A percentile compares a stretch with the other conserved stretches of the same genome.
Conservation (phyloP, 1,140 invertebrate genomes). For the Akabosia matsudoensis region DNA sequence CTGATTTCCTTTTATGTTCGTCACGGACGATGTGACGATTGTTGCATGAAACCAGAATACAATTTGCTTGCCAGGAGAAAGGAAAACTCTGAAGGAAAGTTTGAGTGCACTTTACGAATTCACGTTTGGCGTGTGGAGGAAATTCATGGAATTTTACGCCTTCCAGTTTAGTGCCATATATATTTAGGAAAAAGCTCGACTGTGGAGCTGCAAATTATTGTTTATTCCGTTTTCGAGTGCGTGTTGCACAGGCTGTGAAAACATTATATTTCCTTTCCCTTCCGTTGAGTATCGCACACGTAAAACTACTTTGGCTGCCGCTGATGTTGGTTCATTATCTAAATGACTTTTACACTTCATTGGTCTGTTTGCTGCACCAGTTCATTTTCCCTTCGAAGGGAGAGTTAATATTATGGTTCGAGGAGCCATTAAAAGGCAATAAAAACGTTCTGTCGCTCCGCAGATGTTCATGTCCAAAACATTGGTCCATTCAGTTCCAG, state of each 20-base stretch:
- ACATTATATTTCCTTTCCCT: not conserved
- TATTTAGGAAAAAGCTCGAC: too few relatives aligned
- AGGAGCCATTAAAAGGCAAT: too few relatives aligned
- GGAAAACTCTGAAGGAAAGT: too few relatives aligned
- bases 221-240: not conserved
- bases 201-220: too few relatives aligned
- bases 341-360: conserved; percentile 13
- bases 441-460: too few relatives aligned
- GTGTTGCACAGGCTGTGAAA: not conserved
- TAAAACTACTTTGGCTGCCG: not conserved
- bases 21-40: too few relatives aligned
- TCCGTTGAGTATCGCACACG: too few relatives aligned
- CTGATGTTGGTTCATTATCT: conserved; percentile 2
- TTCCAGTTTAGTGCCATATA: too few relatives aligned
- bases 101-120: not conserved
- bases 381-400: not conserved
- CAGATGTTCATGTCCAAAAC: too few relatives aligned
- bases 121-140: not conserved
- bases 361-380: not conserved
- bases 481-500: too few relatives aligned
- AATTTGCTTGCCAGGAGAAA: too few relatives aligned
- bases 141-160: not conserved
- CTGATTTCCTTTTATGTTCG: not conserved
- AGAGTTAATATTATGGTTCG: too few relatives aligned
- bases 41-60: not conserved